Evolutionary conservation across 2,113 vertebrate species (phyloP).

Genomic region (Microtus oregoni): DNA sequence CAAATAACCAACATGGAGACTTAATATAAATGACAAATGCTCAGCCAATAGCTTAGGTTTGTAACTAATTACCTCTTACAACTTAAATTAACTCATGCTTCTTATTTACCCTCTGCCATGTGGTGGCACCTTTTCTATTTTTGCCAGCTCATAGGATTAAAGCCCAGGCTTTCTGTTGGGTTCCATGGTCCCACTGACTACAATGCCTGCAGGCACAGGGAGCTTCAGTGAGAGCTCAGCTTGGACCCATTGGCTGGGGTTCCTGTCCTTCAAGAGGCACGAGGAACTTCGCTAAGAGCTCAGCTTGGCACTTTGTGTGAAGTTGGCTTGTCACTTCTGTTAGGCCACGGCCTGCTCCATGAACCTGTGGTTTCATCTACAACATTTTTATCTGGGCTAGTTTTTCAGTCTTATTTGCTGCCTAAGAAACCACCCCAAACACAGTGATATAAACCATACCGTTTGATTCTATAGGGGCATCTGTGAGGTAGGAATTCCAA

Average conservation of each 20-base stretch:
- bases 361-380: neutral
- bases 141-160: neutral
- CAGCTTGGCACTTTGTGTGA: neutral
- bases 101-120: too few relatives aligned
- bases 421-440: neutral
- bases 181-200: neutral
- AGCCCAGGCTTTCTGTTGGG: neutral
- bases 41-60: too few relatives aligned
- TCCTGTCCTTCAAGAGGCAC: neutral
- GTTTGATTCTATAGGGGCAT: neutral
- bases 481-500: neutral
- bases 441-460: neutral
- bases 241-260: neutral
- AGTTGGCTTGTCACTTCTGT: slow-evolving; percentile 32
- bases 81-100: too few relatives aligned
- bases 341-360: neutral
- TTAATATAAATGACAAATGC: too few relatives aligned
- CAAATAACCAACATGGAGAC: too few relatives aligned
- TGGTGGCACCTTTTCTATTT: neutral
- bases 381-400: neutral
- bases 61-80: too few relatives aligned
- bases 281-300: neutral
- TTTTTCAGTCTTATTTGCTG: neutral
- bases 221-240: neutral
- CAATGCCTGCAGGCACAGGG: neutral